Conservation (phyloP, 2,113 vertebrate species). For the Aleadryas rufinucha region DNA sequence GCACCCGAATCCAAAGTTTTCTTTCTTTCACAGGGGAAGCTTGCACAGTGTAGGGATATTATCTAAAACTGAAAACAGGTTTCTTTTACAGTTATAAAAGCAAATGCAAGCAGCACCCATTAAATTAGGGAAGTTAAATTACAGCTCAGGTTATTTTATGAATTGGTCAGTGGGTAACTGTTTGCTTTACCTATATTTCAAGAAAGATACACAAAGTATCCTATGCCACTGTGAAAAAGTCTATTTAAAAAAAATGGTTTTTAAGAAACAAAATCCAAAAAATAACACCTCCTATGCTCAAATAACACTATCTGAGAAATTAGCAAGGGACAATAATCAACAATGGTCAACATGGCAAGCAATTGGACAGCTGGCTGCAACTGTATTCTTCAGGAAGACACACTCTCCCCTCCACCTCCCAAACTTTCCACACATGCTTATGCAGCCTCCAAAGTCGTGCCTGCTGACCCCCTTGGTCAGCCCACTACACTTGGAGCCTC, state of each 20-base stretch:
- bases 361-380: neutral
- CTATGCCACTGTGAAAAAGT: neutral
- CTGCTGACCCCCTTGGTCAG: neutral
- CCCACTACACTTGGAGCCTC: neutral
- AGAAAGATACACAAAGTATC: neutral
- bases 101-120: neutral
- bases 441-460: accelerated
- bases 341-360: neutral
- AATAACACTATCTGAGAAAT: neutral
- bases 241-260: accelerated
- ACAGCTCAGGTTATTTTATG: neutral
- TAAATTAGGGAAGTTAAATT: neutral
- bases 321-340: neutral
- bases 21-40: neutral
- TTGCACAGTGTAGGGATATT: neutral
- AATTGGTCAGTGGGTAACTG: neutral
- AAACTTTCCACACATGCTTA: neutral
- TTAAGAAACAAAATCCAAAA: neutral
- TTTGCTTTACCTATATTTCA: neutral
- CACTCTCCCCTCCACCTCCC: neutral
- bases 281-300: neutral
- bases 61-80: neutral
- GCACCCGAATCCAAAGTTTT: neutral
- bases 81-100: neutral
- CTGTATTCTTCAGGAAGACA: neutral